Evolutionary conservation across 2,113 vertebrate genomes (phyloP).

Genomic region (Reinhardtius hippoglossoides): DNA sequence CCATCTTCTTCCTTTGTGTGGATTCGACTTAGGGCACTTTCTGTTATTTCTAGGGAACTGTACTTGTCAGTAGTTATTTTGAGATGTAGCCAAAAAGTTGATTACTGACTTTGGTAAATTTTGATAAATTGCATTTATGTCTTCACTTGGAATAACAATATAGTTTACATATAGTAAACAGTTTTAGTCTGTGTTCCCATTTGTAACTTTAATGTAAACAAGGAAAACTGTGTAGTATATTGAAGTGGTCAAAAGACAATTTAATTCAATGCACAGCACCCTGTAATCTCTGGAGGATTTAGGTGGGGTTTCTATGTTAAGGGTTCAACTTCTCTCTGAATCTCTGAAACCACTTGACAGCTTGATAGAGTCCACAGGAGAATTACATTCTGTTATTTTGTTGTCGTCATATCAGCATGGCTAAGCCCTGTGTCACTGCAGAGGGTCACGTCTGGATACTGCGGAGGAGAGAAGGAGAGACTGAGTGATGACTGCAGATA

Average conservation of each 20-base stretch:
- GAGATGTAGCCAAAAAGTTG: background rate
- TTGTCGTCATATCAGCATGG: background rate
- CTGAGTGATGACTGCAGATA: background rate
- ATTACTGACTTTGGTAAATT: background rate
- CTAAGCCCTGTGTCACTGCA: slow-evolving; percentile 9
- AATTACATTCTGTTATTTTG: background rate
- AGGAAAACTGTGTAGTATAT: background rate
- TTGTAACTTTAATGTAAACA: background rate
- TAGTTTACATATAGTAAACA: no score
- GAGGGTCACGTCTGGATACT: slow-evolving; percentile 9
- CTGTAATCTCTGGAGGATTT: background rate
- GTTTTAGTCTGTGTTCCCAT: background rate
- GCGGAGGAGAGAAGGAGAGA: background rate
- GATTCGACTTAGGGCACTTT: background rate
- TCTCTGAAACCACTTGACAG: slow-evolving; percentile 1
- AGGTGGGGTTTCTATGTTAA: background rate
- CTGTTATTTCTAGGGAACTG: background rate
- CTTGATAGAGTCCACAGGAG: background rate
- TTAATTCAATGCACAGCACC: slow-evolving; percentile 4
- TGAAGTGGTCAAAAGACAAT: slow-evolving; percentile 1
- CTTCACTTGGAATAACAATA: background rate
- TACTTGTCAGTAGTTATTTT: background rate
- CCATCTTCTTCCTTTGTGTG: slow-evolving; percentile 43
- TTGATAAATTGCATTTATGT: background rate
- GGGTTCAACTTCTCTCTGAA: background rate